Base-by-base conservation (phyloP, 2,797 vertebrate genomes). In the Cirrhinus mrigala region DNA sequence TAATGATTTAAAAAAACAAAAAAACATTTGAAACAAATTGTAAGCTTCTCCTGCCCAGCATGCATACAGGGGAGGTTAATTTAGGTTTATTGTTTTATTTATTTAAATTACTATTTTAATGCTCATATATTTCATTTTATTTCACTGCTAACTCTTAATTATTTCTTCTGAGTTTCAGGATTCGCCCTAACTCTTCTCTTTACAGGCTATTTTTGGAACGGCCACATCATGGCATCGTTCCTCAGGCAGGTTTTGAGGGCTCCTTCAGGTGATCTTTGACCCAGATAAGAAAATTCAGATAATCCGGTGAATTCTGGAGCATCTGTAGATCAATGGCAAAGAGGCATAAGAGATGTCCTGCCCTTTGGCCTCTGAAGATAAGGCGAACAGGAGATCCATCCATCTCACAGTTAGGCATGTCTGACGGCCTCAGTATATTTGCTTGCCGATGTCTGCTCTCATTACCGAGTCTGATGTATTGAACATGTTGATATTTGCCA, bases 401-500 rank as follows among this genome's bases (percentile, higher is more conserved):
- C 54, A 62, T 74, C 68, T 40, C 27, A 81, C 33, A 15, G 52
- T 58, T 56, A 37, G 29, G 20, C 20, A 80, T 83, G 44, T 37
- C 73, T 29, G 14, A 22, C 29, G 52, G 66, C 22, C 46, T 68
- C 54, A 60, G 33, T 46, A 33, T 75, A 46, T 87, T 27, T 50
- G 27, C 83, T n/a, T 24, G 56, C 62, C 37, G 75, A 77, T 58
- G 24, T 73, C 29, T 75, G 29, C 44, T 24, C 40, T 7, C 69
- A 62, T 50, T 78, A 54, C 52, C 7, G 58, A 79, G 70, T 50
- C 78, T 79, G 82, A 77, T 84, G 78, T 84, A 46, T 71, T 62
- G 29, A 46, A 9, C 15, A 58, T 60, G 18, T 73, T 77, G 24
- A 71, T 69, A 12, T 52, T 79, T 71, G 29, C 52, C 37, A 15